Evolutionary conservation across 2,797 vertebrate species (phyloP).

Genomic region (Aldrovandia affinis): DNA sequence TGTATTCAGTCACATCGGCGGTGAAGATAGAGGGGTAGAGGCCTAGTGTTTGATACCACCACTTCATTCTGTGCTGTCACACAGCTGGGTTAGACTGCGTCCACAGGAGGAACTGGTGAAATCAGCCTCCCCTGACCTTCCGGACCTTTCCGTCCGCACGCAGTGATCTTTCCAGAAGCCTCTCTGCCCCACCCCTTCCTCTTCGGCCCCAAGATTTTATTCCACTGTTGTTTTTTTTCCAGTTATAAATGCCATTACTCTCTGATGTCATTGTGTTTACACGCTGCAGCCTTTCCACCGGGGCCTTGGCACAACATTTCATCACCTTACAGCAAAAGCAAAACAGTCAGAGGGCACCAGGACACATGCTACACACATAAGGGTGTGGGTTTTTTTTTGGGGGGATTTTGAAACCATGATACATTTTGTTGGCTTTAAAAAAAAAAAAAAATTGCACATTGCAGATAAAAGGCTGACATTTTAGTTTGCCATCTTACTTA

Average conservation of each 20-base stretch:
- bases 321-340: neutral
- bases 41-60: neutral
- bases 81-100: too few relatives aligned
- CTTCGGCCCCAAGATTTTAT: neutral
- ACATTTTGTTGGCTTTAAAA: too few relatives aligned
- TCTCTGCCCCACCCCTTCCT: neutral
- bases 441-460: too few relatives aligned
- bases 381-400: too few relatives aligned
- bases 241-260: neutral
- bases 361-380: neutral
- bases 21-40: too few relatives aligned
- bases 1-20: too few relatives aligned
- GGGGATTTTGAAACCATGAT: too few relatives aligned
- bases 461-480: neutral
- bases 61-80: neutral
- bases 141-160: neutral
- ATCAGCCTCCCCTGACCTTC: neutral
- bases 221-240: neutral
- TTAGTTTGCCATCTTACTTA: neutral
- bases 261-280: constrained; percentile 54
- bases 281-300: constrained; percentile 47
- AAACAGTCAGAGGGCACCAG: neutral
- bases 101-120: neutral
- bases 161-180: neutral
- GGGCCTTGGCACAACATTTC: neutral